Base-by-base conservation (phyloP, 2,113 vertebrate species). In the Oncorhynchus mykiss region DNA sequence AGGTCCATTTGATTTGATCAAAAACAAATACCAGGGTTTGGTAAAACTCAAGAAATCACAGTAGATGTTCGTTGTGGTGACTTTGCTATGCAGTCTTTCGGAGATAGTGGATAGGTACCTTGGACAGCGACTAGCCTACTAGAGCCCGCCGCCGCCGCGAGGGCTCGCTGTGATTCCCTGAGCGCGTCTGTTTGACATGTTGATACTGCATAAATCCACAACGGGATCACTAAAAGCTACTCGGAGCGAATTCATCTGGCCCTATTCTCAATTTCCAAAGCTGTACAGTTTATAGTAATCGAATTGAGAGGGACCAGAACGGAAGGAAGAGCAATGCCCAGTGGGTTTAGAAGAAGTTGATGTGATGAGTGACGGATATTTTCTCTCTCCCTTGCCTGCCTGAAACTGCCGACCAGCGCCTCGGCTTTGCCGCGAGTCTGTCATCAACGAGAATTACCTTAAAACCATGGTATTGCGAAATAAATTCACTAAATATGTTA, bases 71-170 rank as follows among this genome's bases (percentile, higher is more conserved):
- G 51, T 14, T 54, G 14, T 14, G 51, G 51, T 3, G 12, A 18
- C 51, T 14, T 54, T 54, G 51, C 51, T 54, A 18, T 29, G 25
- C 25, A 27, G 11, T 25, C 24, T 20, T 25, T 16, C 27, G 25
- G 64, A 29, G 13, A 25, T 25, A 13, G 11, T 54, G 16, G 16
- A 18, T 54, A 54, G 51, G 16, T 27, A 60, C 62, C 77, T 66
- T 83, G 80, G 78, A 66, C 80, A 76, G 83, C n/a, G 57, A 74
- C 78, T 9, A 24, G 20, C 20, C 31, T 14, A 57, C 59, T 31
- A 20, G 9, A 18, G n/a, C 31, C 64, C 49, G 3, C 49, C 3
- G 14, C 25, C 11, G 64, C 8, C 62, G 57, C 27, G 34, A 59
- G 48, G 72, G 72, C 51, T 14, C 34, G 31, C 57, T 22, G 75